Conservation (phyloP, 2,113 vertebrate genomes). For the Plotosus lineatus region DNA sequence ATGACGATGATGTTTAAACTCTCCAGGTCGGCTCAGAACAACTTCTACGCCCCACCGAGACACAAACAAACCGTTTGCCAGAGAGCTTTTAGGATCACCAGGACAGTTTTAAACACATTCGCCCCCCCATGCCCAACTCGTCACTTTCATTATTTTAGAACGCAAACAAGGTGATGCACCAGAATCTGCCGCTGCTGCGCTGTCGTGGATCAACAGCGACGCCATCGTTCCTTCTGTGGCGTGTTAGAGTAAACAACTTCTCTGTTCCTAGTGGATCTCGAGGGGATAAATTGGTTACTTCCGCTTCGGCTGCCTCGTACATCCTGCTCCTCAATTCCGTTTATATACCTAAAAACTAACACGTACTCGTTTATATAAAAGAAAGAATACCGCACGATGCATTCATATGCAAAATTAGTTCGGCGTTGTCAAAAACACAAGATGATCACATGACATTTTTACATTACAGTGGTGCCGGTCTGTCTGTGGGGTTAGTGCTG, state of each 20-base stretch:
- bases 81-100: background rate
- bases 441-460: too few species aligned
- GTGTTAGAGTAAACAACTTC: background rate
- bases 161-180: background rate
- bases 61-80: background rate
- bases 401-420: too few species aligned
- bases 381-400: too few species aligned
- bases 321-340: too few species aligned
- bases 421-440: too few species aligned
- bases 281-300: too few species aligned
- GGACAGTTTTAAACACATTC: background rate
- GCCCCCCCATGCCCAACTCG: too few species aligned
- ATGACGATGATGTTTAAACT: slow-evolving; percentile 4
- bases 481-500: too few species aligned
- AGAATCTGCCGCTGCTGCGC: background rate
- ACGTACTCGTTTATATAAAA: too few species aligned
- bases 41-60: background rate
- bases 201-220: background rate
- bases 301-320: too few species aligned
- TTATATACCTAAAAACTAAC: too few species aligned
- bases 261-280: background rate
- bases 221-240: background rate
- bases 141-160: background rate
- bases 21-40: background rate
- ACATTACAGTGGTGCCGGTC: too few species aligned